phyloP scores from a whole-genome alignment of 2,888 invertebrate genomes.

The Dinocampus coccinellae region DNA sequence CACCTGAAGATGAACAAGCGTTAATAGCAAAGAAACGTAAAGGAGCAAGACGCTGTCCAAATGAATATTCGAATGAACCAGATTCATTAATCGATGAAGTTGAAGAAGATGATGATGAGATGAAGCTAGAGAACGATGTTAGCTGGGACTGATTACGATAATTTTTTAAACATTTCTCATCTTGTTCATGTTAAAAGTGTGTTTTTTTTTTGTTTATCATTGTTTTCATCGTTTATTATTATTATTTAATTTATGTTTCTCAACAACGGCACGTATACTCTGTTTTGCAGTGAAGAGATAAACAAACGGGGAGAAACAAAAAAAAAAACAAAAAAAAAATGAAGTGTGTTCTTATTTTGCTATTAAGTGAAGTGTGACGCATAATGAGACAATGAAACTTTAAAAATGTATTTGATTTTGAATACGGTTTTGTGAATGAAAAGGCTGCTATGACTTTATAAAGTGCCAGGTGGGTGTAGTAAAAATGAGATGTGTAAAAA shows the following conservation, averaged over 20 bases:
- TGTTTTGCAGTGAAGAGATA: constrained; percentile 14
- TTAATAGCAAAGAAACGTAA: constrained; percentile 56
- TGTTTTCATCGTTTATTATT: constrained; percentile 38
- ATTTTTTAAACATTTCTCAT: constrained; percentile 28
- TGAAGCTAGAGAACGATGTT: constrained; percentile 57
- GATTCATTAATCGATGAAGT: constrained; percentile 47
- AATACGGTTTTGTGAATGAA: not conserved
- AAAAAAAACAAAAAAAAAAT: constrained; percentile 8
- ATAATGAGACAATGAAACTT: not conserved
- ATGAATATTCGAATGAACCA: constrained; percentile 55
- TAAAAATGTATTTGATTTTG: constrained; percentile 25
- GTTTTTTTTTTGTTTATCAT: constrained; percentile 39
- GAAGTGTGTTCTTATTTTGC: constrained; percentile 15
- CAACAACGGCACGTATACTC: constrained; percentile 17
- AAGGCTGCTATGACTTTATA: not conserved
- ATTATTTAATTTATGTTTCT: constrained; percentile 19
- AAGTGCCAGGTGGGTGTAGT: constrained; percentile 25
- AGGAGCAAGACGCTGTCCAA: constrained; percentile 46
- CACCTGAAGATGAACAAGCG: constrained; percentile 74
- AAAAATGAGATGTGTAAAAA: constrained; percentile 6
- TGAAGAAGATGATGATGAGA: constrained; percentile 45
- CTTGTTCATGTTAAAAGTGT: constrained; percentile 44
- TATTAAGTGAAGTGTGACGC: constrained; percentile 4
- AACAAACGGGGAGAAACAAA: no score
- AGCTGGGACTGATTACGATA: constrained; percentile 63